Evolutionary conservation across 1,140 invertebrate species (phyloP).

Genomic region (Drosophila subpulchrella): DNA sequence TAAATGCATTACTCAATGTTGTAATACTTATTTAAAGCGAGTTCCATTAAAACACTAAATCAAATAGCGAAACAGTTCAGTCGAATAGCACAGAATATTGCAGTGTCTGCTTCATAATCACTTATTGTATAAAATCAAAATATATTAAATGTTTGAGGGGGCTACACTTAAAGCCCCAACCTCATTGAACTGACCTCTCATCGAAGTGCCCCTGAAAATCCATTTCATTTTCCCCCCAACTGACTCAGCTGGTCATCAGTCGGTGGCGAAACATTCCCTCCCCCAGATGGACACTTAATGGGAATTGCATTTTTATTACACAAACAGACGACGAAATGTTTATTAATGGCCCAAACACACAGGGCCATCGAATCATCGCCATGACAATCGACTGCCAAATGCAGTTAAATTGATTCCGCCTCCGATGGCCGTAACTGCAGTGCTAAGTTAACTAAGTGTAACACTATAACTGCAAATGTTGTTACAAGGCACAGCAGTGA

Average conservation of each 20-base stretch:
- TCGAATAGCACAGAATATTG: background rate
- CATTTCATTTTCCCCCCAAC: conserved; percentile 18
- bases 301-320: conserved; percentile 83
- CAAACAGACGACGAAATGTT: conserved; percentile 79
- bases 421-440: conserved; percentile 21
- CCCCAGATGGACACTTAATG: conserved; percentile 64
- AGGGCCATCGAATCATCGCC: conserved; percentile 53
- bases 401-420: conserved; percentile 75
- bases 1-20: too few relatives aligned
- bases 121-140: conserved; percentile 21
- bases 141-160: conserved; percentile 2
- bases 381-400: conserved; percentile 43
- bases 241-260: conserved; percentile 43
- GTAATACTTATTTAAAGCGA: too few relatives aligned
- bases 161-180: conserved; percentile 1
- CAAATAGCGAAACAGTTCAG: background rate
- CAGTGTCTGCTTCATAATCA: background rate
- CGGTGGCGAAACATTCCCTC: conserved; percentile 39
- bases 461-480: conserved; percentile 60
- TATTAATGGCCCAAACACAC: conserved; percentile 75
- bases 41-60: too few relatives aligned
- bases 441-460: conserved; percentile 45
- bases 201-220: conserved; percentile 25
- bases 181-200: conserved; percentile 34
- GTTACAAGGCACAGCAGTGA: conserved; percentile 64